Percentiles rank a stretch among this genome's conserved stretches.
phyloP scores from a whole-genome alignment of 2,797 vertebrate species.

The Distichodus sexfasciatus region DNA sequence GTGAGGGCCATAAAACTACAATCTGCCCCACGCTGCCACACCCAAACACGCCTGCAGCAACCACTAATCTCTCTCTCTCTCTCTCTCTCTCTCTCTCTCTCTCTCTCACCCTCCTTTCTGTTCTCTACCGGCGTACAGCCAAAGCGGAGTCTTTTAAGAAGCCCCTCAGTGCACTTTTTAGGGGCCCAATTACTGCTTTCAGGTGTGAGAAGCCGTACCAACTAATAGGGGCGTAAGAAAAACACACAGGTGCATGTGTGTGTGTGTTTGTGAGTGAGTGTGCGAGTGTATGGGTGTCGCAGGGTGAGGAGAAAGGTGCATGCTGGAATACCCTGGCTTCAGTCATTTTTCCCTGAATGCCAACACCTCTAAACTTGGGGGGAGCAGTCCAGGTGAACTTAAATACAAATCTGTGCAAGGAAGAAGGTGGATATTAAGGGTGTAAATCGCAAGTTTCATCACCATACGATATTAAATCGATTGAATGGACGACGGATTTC shows the following conservation, averaged over 20 bases:
- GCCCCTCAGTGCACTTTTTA: constrained; percentile 21
- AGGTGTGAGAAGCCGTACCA: constrained; percentile 31
- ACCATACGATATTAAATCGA: no score
- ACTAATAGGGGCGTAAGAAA: constrained; percentile 7
- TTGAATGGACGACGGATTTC: no score
- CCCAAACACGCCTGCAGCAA: background rate
- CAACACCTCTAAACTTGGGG: background rate
- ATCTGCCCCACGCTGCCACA: background rate
- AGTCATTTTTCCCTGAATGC: no score
- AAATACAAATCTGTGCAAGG: no score
- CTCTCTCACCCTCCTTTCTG: background rate
- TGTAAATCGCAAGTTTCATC: no score
- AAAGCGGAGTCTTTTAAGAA: constrained; percentile 14
- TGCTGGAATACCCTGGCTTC: constrained; percentile 19
- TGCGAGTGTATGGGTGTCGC: constrained; percentile 12
- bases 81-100: background rate
- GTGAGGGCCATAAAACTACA: constrained; percentile 52
- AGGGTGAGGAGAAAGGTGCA: constrained; percentile 35
- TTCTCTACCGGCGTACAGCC: background rate
- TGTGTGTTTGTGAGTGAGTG: no score
- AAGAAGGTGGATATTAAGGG: no score
- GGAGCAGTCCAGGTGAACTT: background rate
- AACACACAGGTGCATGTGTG: constrained; percentile 22
- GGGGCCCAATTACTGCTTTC: constrained; percentile 34
- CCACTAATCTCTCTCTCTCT: background rate